Conservation (phyloP, 2,113 vertebrate genomes). For the Falcunculus frontatus region DNA sequence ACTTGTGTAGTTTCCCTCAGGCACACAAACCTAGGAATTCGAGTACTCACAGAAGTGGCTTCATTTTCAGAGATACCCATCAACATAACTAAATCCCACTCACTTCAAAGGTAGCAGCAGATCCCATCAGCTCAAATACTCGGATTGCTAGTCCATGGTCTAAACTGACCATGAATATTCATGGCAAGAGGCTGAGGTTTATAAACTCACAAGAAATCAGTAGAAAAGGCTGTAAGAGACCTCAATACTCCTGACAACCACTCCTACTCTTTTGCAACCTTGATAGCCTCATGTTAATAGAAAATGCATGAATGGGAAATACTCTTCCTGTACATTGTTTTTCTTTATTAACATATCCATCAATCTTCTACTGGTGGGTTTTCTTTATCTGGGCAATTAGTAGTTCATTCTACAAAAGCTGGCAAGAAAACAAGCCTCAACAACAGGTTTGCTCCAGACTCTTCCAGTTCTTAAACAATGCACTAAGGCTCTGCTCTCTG, state of each 20-base stretch:
- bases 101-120: background rate
- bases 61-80: background rate
- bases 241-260: background rate
- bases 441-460: background rate
- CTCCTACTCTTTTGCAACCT: background rate
- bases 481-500: background rate
- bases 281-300: background rate
- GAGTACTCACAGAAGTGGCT: background rate
- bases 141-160: background rate
- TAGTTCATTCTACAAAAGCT: background rate
- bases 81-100: background rate
- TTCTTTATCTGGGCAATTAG: conserved; percentile 21
- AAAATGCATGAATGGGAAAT: background rate
- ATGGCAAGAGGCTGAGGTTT: background rate
- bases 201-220: background rate
- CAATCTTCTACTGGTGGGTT: background rate
- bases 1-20: background rate
- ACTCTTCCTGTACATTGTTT: background rate
- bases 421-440: background rate
- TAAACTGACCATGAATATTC: background rate
- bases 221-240: background rate
- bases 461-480: conserved; percentile 13
- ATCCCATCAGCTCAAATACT: background rate
- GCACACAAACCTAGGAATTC: background rate
- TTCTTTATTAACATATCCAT: conserved; percentile 6